Evolutionary conservation across 2,113 vertebrate genomes (phyloP).

Genomic region (Phrynosoma blainvillii): DNA sequence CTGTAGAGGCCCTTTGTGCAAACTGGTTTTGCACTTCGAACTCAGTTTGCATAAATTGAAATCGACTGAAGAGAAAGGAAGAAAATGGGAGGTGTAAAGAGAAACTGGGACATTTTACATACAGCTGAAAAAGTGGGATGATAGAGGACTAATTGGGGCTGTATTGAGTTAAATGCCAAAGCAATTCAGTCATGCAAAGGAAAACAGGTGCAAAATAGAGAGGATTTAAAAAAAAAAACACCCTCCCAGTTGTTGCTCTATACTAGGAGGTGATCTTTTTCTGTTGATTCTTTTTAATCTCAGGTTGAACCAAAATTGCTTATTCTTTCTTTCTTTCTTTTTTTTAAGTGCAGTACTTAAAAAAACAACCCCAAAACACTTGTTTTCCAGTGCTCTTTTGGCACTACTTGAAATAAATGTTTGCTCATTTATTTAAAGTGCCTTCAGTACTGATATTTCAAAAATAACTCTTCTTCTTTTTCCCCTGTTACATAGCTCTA

Average conservation of each 20-base stretch:
- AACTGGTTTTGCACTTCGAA: too few relatives aligned
- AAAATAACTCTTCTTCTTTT: not conserved
- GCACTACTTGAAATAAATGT: not conserved
- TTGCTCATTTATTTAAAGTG: not conserved
- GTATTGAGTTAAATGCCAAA: conserved; percentile 24
- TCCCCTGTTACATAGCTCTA: too few relatives aligned
- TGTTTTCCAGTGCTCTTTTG: not conserved
- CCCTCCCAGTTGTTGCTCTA: not conserved
- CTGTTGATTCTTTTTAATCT: not conserved
- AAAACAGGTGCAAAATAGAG: not conserved
- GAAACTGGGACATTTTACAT: too few relatives aligned
- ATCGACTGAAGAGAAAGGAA: too few relatives aligned
- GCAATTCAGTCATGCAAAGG: not conserved
- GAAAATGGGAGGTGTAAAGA: too few relatives aligned
- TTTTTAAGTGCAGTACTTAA: conserved; percentile 22
- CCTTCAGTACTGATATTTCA: not conserved
- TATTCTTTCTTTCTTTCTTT: conserved; percentile 16
- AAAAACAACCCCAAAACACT: too few relatives aligned
- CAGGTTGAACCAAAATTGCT: not conserved
- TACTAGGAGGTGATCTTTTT: not conserved
- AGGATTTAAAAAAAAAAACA: not conserved
- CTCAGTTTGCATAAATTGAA: too few relatives aligned
- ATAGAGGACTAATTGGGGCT: too few relatives aligned
- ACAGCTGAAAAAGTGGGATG: too few relatives aligned
- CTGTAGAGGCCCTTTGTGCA: too few relatives aligned